Conservation (phyloP, 2,888 invertebrate genomes). For the Pediacus dermestoides region DNA sequence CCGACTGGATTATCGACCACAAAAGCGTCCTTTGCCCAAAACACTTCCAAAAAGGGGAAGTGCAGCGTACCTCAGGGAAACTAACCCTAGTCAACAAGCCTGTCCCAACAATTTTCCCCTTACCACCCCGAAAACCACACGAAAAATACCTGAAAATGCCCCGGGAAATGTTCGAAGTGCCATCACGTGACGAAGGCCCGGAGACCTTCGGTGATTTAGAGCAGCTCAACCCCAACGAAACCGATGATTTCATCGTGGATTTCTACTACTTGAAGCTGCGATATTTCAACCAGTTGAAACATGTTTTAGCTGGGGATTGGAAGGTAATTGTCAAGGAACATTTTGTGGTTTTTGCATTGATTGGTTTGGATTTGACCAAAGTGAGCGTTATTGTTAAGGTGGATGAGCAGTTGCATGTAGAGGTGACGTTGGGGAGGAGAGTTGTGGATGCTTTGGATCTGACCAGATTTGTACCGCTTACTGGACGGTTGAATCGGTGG, state of each 20-base stretch:
- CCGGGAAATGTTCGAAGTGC: conserved; percentile 16
- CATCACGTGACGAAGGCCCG: conserved; percentile 9
- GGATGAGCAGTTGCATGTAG: conserved; percentile 3
- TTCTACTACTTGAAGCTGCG: conserved; percentile 7
- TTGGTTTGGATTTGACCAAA: neutral
- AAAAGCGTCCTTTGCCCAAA: conserved; percentile 12
- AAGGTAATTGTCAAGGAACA: neutral
- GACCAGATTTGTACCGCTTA: conserved; percentile 14
- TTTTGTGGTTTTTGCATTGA: conserved; percentile 9
- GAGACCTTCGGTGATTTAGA: no score
- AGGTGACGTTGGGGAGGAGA: conserved; percentile 10
- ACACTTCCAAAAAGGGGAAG: conserved; percentile 5
- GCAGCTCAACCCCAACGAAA: conserved; percentile 14
- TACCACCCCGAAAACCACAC: conserved; percentile 1
- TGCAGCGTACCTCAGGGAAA: neutral
- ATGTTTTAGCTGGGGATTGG: conserved; percentile 8
- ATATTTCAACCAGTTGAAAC: conserved; percentile 7
- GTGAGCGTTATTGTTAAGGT: conserved; percentile 10
- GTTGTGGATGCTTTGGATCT: conserved; percentile 17
- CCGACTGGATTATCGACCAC: conserved; percentile 15
- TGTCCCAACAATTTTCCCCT: conserved; percentile 9
- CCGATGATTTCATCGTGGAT: conserved; percentile 17
- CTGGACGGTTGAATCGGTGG: conserved; percentile 14
- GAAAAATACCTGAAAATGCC: no score
- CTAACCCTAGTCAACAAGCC: neutral